Conservation (phyloP, 2,888 invertebrate genomes). For the Coecobrya sp. region DNA sequence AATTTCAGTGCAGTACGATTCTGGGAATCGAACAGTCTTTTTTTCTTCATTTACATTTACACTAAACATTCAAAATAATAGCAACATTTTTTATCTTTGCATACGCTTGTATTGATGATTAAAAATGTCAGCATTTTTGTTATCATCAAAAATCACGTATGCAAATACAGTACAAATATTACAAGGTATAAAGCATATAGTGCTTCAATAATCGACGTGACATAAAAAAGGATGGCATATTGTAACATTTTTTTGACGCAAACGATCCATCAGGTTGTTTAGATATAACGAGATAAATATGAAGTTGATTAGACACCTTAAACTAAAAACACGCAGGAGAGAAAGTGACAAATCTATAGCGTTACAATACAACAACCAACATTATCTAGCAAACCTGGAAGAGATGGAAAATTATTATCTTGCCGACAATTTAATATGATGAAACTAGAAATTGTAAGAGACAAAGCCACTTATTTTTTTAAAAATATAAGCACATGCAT, state of each 20-base stretch:
- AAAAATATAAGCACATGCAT: neutral
- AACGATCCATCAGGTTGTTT: too few species aligned
- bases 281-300: too few species aligned
- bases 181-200: too few species aligned
- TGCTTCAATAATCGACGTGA: too few species aligned
- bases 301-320: too few species aligned
- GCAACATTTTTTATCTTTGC: neutral
- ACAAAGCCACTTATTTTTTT: slow-evolving; percentile 5
- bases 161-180: too few species aligned
- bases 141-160: too few species aligned
- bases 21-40: slow-evolving; percentile 79
- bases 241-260: too few species aligned
- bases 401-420: neutral
- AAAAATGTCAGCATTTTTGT: too few species aligned
- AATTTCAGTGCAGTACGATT: slow-evolving; percentile 78
- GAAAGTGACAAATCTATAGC: neutral
- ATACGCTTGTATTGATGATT: neutral
- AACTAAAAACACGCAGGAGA: neutral
- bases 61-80: slow-evolving; percentile 27
- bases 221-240: too few species aligned
- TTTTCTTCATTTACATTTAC: slow-evolving; percentile 68
- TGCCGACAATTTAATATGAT: neutral
- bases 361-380: too few species aligned
- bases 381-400: neutral
- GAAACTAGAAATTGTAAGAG: neutral